A percentile compares a stretch with the other conserved stretches of the same genome.
Conservation (phyloP, 2,888 invertebrate genomes). For the Eupithecia inturbata region DNA sequence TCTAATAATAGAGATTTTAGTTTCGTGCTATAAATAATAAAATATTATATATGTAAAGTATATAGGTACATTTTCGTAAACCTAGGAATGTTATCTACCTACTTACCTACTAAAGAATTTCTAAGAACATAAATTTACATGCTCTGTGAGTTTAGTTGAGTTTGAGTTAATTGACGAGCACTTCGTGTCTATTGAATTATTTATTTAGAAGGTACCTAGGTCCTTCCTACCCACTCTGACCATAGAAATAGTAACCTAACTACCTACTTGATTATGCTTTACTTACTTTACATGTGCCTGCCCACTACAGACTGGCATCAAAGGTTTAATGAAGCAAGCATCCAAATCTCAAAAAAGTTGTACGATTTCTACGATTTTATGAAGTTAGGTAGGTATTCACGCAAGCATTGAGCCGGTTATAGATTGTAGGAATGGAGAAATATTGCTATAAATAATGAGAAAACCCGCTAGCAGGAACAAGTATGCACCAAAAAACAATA, state of each 20-base stretch:
- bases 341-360: neutral
- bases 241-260: neutral
- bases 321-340: neutral
- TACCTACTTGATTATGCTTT: neutral
- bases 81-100: neutral
- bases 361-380: conserved; percentile 1
- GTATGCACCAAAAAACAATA: conserved; percentile 53
- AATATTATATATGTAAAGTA: too few relatives aligned
- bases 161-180: neutral
- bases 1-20: too few relatives aligned
- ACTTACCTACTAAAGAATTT: neutral
- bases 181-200: conserved; percentile 2
- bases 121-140: neutral
- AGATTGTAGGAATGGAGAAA: conserved; percentile 6
- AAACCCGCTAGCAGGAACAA: conserved; percentile 10
- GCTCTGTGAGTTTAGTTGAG: neutral
- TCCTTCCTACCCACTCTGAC: neutral
- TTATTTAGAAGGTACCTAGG: neutral
- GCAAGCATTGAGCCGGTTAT: conserved; percentile 1
- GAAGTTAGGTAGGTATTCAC: neutral
- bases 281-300: neutral
- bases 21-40: too few relatives aligned
- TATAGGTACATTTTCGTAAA: neutral
- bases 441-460: conserved; percentile 9
- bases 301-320: neutral